Evolutionary conservation across 2,113 vertebrate genomes (phyloP).

Genomic region (Ramphastos sulfuratus): DNA sequence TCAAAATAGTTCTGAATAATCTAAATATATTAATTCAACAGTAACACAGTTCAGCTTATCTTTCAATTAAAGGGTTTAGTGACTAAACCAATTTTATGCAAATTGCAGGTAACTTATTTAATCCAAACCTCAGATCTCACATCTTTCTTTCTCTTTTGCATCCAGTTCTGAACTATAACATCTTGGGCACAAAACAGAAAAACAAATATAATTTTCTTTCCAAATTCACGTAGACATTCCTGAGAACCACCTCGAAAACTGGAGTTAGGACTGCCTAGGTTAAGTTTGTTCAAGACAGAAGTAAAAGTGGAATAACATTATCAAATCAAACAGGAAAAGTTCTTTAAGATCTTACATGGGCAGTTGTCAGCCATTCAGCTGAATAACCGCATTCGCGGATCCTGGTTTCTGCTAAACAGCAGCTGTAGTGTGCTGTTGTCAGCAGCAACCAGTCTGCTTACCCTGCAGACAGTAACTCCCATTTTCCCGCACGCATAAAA

Average conservation of each 20-base stretch:
- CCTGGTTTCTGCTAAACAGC: conserved; percentile 18
- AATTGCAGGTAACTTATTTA: background rate
- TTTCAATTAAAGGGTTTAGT: background rate
- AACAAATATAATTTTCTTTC: background rate
- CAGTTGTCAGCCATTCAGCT: background rate
- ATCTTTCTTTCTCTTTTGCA: background rate
- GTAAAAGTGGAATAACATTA: background rate
- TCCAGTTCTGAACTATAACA: background rate
- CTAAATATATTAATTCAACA: background rate
- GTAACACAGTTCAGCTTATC: background rate
- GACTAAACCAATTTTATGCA: background rate
- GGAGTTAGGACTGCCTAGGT: background rate
- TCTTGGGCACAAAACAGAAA: background rate
- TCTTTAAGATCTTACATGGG: background rate
- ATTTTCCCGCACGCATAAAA: background rate
- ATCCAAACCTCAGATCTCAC: background rate
- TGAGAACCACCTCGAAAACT: background rate
- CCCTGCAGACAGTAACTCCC: conserved; percentile 9
- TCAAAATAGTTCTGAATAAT: background rate
- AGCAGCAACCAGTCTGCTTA: conserved; percentile 50
- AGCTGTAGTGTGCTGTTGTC: conserved; percentile 47
- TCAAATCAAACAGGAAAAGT: background rate
- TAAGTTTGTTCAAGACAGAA: background rate
- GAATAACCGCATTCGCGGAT: background rate
- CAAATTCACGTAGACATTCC: background rate